phyloP scores from a whole-genome alignment of 2,797 vertebrate species.

The Otolemur crassicaudatus region DNA sequence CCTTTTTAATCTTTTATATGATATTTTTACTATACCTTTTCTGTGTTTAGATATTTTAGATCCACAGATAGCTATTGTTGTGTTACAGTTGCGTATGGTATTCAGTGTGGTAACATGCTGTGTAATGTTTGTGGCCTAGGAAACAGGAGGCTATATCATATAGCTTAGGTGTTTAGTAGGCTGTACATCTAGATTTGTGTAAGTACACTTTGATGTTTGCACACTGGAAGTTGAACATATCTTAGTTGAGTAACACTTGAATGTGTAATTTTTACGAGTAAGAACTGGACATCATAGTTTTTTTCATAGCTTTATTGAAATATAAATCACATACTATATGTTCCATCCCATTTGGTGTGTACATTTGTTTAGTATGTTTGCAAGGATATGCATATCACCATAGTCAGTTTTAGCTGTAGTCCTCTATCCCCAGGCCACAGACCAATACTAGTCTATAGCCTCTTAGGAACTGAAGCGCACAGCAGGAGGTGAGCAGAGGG shows the following conservation, averaged over 20 bases:
- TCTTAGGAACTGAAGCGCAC: too few species aligned
- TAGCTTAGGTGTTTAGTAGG: too few species aligned
- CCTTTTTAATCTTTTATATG: not conserved
- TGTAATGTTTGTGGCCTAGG: not conserved
- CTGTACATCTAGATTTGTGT: not conserved
- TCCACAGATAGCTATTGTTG: not conserved
- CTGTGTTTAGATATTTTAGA: not conserved
- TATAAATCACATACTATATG: not conserved
- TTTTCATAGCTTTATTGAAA: constrained; percentile 16
- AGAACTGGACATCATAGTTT: not conserved
- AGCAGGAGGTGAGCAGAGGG: too few species aligned
- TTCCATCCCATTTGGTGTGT: not conserved
- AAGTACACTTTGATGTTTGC: not conserved
- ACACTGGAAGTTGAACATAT: not conserved
- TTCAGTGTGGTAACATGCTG: not conserved
- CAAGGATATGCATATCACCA: not conserved
- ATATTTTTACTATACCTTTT: not conserved
- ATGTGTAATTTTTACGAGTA: not conserved
- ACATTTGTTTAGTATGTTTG: not conserved
- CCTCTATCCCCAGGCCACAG: too few species aligned
- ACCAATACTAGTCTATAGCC: too few species aligned
- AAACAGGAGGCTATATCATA: not conserved
- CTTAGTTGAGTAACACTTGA: not conserved
- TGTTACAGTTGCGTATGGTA: not conserved
- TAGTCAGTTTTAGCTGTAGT: not conserved